Evolutionary conservation across 2,113 vertebrate species (phyloP).

Genomic region (Ancistrus triradiatus): DNA sequence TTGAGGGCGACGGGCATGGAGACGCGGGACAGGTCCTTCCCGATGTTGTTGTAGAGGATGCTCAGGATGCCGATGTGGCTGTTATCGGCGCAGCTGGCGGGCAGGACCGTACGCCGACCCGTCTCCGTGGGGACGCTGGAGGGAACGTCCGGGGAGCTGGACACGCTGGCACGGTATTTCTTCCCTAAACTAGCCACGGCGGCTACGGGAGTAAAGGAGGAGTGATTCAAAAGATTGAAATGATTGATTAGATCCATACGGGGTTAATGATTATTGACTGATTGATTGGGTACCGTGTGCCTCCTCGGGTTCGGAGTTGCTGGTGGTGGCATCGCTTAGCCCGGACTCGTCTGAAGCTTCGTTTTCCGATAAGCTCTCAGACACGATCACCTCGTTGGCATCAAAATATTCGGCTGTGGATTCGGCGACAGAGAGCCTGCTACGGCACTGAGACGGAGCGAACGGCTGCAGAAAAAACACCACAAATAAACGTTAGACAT

Average conservation of each 20-base stretch:
- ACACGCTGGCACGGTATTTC: conserved; percentile 62
- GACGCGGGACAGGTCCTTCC: conserved; percentile 87
- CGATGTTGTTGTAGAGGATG: conserved; percentile 89
- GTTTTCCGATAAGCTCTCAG: conserved; percentile 81
- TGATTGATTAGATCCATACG: background rate
- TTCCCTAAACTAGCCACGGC: conserved; percentile 47
- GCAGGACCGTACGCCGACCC: conserved; percentile 72
- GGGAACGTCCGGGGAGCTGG: conserved; percentile 38
- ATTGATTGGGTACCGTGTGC: conserved; percentile 56
- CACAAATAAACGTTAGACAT: background rate
- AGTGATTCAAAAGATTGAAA: background rate
- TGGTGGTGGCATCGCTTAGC: conserved; percentile 80
- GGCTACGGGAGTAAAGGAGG: background rate
- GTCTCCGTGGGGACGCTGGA: conserved; percentile 38
- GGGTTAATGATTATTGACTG: background rate
- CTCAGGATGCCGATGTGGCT: conserved; percentile 84
- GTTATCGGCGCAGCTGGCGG: conserved; percentile 67
- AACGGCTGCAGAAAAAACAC: conserved; percentile 55
- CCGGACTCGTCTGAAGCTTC: conserved; percentile 84
- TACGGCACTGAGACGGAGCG: conserved; percentile 57
- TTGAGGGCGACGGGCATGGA: conserved; percentile 86
- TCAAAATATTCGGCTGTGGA: conserved; percentile 88
- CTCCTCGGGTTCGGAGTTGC: conserved; percentile 74
- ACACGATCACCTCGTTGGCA: conserved; percentile 80
- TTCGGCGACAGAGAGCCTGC: conserved; percentile 76